Conservation (phyloP, 2,888 invertebrate species). For the Dryococelus australis region DNA sequence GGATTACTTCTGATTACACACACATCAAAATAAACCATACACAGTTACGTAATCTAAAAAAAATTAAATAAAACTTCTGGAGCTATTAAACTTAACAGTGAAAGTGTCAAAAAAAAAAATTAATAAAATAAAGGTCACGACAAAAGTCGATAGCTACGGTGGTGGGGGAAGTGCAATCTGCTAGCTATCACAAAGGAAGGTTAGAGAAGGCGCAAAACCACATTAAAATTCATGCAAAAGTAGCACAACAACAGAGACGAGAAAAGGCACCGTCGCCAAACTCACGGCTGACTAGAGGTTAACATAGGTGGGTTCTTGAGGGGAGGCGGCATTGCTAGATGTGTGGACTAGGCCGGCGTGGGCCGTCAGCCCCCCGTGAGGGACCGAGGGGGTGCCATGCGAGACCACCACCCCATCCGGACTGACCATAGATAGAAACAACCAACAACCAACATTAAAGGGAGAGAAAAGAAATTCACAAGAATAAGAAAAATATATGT, state of each 20-base stretch:
- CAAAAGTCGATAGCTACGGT: neutral
- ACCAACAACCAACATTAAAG: conserved; percentile 59
- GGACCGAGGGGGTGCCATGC: conserved; percentile 54
- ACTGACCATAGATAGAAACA: conserved; percentile 39
- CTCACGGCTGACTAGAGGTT: conserved; percentile 78
- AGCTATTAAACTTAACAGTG: neutral
- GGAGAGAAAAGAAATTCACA: conserved; percentile 51
- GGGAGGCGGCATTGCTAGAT: conserved; percentile 60
- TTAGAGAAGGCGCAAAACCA: neutral
- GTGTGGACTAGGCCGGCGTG: conserved; percentile 57
- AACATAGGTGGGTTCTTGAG: conserved; percentile 91
- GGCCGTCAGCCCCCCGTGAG: conserved; percentile 58
- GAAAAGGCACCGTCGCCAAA: conserved; percentile 20
- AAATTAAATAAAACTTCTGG: neutral
- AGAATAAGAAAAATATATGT: conserved; percentile 51
- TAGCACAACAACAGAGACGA: neutral
- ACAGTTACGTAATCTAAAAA: neutral
- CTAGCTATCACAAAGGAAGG: conserved; percentile 3
- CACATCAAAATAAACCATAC: neutral
- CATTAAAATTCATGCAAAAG: neutral
- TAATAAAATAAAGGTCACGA: neutral
- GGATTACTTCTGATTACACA: neutral
- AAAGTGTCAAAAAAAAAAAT: neutral
- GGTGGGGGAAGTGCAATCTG: conserved; percentile 10
- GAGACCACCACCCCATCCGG: conserved; percentile 41